Percentiles rank a stretch among this genome's conserved stretches.
These are phyloP conservation scores for Cotesia typhae DNA, from an alignment of 1,140 invertebrate genomes.

Conservation along the genomic window DNA sequence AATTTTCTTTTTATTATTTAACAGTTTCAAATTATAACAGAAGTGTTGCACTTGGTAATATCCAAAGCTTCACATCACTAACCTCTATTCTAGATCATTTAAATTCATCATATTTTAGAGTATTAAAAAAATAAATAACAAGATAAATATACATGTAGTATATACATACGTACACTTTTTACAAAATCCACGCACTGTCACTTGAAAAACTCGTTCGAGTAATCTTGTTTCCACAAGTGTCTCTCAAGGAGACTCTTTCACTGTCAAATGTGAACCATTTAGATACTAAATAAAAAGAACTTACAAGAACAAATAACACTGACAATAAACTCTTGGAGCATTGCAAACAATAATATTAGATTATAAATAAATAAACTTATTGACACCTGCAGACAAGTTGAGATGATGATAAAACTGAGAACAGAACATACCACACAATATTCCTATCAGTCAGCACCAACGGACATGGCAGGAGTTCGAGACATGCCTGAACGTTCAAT, in stretches of 20 bases:
- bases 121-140: background rate
- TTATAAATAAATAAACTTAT: background rate
- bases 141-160: background rate
- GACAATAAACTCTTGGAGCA: no score
- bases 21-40: background rate
- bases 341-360: no score
- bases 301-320: background rate
- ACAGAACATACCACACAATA: slow-evolving; percentile 25
- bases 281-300: background rate
- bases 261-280: slow-evolving; percentile 19
- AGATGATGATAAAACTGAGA: slow-evolving; percentile 18
- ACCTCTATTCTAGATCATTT: background rate
- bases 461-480: slow-evolving; percentile 60
- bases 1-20: background rate
- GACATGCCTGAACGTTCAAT: slow-evolving; percentile 59
- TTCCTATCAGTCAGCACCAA: slow-evolving; percentile 50
- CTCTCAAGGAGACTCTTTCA: slow-evolving; percentile 23
- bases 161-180: slow-evolving; percentile 6
- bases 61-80: background rate
- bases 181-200: slow-evolving; percentile 9
- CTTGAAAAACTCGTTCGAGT: slow-evolving; percentile 1
- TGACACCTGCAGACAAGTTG: background rate
- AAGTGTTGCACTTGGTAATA: background rate
- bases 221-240: slow-evolving; percentile 10
- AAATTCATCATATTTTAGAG: no score